A percentile compares a stretch with the other conserved stretches of the same genome.
Evolutionary conservation across 2,888 invertebrate genomes (phyloP).

Genomic region (Amiota mariae): DNA sequence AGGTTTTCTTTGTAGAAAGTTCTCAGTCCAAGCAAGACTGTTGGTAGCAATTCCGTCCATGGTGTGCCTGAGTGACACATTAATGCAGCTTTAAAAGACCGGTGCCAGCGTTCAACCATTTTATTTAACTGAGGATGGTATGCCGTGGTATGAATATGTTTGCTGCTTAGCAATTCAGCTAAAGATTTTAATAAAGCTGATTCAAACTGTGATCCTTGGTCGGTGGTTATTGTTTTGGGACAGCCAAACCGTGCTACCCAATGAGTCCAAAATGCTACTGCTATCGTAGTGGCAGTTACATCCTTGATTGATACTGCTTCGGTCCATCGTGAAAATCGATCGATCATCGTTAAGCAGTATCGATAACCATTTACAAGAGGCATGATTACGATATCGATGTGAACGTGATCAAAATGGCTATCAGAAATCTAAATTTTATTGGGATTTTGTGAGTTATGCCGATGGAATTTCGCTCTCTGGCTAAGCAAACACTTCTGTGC

Average conservation of each 20-base stretch:
- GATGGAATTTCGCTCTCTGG: neutral
- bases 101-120: constrained; percentile 69
- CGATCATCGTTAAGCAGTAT: constrained; percentile 5
- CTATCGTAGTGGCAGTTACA: neutral
- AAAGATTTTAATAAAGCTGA: neutral
- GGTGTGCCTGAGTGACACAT: constrained; percentile 46
- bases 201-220: neutral
- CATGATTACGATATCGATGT: neutral
- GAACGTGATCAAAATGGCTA: neutral
- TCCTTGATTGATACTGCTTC: neutral
- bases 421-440: neutral
- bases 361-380: neutral
- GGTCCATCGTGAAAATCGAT: neutral
- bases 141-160: constrained; percentile 50
- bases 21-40: constrained; percentile 22
- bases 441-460: neutral
- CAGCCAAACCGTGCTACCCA: neutral
- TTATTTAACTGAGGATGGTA: constrained; percentile 69
- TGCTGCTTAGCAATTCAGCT: neutral
- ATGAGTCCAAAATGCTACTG: neutral
- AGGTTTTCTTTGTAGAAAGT: neutral
- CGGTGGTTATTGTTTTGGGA: neutral
- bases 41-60: constrained; percentile 42
- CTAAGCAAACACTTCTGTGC: neutral
- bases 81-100: constrained; percentile 69